Evolutionary conservation across 2,113 vertebrate genomes (phyloP).

Genomic region (Oreochromis tanganicae): DNA sequence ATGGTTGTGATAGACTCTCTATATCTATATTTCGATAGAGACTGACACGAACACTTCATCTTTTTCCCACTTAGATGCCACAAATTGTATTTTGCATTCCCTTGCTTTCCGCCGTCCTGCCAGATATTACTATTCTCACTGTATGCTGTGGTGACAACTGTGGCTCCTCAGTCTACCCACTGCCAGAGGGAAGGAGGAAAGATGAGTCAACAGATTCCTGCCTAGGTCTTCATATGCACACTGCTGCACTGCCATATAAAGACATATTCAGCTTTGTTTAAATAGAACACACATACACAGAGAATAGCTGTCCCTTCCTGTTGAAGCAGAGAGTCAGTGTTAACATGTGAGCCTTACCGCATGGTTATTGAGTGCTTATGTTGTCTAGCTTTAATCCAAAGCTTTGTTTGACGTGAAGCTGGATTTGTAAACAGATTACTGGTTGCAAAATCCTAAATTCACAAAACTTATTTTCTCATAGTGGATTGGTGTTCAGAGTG

Average conservation of each 20-base stretch:
- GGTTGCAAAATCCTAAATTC: neutral
- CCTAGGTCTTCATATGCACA: neutral
- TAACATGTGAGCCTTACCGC: neutral
- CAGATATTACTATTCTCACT: neutral
- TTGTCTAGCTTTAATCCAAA: neutral
- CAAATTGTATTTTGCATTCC: neutral
- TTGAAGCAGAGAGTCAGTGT: neutral
- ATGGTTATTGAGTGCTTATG: neutral
- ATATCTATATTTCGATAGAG: neutral
- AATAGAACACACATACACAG: neutral
- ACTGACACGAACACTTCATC: neutral
- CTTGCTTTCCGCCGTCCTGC: neutral
- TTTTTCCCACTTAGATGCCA: neutral
- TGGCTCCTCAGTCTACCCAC: conserved; percentile 1
- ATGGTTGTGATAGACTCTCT: neutral
- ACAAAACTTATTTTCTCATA: neutral
- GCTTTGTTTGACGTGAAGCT: neutral
- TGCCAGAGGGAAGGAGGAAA: conserved; percentile 38
- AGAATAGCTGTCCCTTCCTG: neutral
- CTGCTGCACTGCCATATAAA: conserved; percentile 48
- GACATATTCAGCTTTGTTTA: conserved; percentile 26
- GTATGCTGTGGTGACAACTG: conserved; percentile 31
- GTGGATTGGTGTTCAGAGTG: neutral
- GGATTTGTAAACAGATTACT: neutral
- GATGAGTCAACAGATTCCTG: conserved; percentile 46